phyloP scores from a whole-genome alignment of 1,140 invertebrate species.

The Drosophila bipectinata region DNA sequence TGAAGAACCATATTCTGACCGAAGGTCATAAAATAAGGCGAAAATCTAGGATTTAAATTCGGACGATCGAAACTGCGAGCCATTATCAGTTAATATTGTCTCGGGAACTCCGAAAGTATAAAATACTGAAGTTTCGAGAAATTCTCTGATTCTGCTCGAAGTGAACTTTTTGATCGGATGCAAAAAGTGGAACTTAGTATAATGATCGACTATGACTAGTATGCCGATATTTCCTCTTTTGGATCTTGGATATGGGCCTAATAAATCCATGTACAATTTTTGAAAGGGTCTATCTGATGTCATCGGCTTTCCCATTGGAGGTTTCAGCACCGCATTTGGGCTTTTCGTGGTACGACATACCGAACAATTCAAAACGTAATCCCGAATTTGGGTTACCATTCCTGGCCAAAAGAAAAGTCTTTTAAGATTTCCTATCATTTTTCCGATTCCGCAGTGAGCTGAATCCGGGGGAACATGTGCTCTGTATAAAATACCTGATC shows the following conservation, averaged over 20 bases:
- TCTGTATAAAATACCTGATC: neutral
- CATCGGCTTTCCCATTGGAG: neutral
- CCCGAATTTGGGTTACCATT: no score
- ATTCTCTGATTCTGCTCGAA: neutral
- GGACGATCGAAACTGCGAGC: neutral
- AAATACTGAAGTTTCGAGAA: slow-evolving; percentile 7
- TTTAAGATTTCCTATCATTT: slow-evolving; percentile 8
- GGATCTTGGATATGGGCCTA: neutral
- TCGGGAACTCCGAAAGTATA: slow-evolving; percentile 8
- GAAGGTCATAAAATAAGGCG: slow-evolving; percentile 6
- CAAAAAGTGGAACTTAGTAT: slow-evolving; percentile 8
- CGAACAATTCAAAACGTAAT: no score
- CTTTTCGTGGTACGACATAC: no score
- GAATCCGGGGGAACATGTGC: slow-evolving; percentile 16
- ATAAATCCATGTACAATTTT: neutral
- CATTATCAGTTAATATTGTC: slow-evolving; percentile 3
- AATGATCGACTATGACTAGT: slow-evolving; percentile 7
- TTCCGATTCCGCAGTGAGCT: slow-evolving; percentile 20
- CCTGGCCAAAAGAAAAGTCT: no score
- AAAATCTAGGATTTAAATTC: neutral
- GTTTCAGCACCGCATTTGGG: neutral
- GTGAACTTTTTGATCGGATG: slow-evolving; percentile 3
- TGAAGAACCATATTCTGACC: slow-evolving; percentile 34
- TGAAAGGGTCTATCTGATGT: neutral
- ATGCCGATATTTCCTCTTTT: slow-evolving; percentile 1